Base-by-base conservation (phyloP, 2,113 vertebrate species). In the Heterochromis multidens region DNA sequence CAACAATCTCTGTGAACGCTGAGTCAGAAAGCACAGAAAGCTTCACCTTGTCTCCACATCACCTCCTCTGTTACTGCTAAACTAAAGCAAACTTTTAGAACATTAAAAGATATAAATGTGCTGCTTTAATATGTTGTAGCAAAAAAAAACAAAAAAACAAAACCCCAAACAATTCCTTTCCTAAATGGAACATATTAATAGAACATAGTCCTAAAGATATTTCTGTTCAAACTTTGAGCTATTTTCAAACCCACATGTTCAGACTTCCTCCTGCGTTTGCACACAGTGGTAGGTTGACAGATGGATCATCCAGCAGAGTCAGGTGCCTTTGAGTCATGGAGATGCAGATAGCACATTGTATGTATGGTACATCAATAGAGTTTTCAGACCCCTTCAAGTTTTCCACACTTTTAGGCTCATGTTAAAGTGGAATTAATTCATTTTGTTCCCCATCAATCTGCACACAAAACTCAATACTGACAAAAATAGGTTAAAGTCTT, bases 221-320 rank as follows among this genome's bases (percentile, higher is more conserved):
- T 74, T 70, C 37, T 17, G 23, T 70, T 46, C 63, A 70, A 70
- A 70, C 63, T 17, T 5, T 74, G 70, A 74, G 46, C 70, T 74
- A 74, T 74, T 74, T 74, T 74, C 70, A 74, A 74, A 54, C 46
- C 70, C 1, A 0, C 46, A 74, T 3, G 11, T 52, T 74, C 31
- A 52, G 25, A 29, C 25, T 54, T 86, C 85, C 52, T 81, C 33
- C 72, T 79, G 80, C 2, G 29, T 79, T 31, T 56, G 8, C 79
- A 65, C 79, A 23, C 79, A 74, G 81, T 25, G 60, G 72, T 86
- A 40, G 86, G 83, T 77, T 84, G 84, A 88, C 90, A 90, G 90
- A 87, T 88, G 81, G 84, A 40, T 77, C 1, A 17, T 80, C 70
- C 8, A 74, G 80, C 80, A 79, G 76, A 79, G 83, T 77, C n/a